Conservation (phyloP, 2,888 invertebrate genomes). For the Paralinhomoeus sp. region DNA sequence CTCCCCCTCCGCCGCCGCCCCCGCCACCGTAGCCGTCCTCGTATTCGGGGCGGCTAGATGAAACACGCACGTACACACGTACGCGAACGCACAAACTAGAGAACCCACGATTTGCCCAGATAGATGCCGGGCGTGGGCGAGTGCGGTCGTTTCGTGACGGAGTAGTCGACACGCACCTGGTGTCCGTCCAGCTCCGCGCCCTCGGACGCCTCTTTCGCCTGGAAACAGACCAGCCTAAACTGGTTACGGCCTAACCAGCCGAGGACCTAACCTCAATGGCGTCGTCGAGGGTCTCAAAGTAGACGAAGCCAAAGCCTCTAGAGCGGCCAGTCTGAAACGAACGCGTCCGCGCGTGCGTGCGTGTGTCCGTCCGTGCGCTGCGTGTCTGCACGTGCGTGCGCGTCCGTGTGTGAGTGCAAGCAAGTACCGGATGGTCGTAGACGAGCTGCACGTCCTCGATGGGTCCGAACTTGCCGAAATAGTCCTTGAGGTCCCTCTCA, state of each 20-base stretch:
- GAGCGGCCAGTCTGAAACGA: slow-evolving; percentile 14
- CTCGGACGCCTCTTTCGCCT: slow-evolving; percentile 6
- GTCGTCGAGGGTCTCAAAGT: slow-evolving; percentile 13
- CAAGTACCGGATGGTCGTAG: slow-evolving; percentile 63
- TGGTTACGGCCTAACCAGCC: background rate
- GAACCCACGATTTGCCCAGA: slow-evolving; percentile 10
- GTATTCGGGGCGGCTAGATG: slow-evolving; percentile 1
- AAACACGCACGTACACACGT: no score
- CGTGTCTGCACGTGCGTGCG: no score
- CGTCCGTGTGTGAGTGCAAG: no score
- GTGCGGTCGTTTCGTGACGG: slow-evolving; percentile 17
- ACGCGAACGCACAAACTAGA: no score
- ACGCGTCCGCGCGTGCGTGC: no score
- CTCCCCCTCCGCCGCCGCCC: slow-evolving; percentile 1
- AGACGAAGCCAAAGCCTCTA: slow-evolving; percentile 20
- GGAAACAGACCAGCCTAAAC: background rate
- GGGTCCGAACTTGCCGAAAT: slow-evolving; percentile 72
- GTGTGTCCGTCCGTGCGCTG: no score
- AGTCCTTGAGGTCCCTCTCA: slow-evolving; percentile 67
- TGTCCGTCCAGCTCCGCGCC: slow-evolving; percentile 12
- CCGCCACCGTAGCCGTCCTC: slow-evolving; percentile 4
- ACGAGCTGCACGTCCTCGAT: slow-evolving; percentile 80
- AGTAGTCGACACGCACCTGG: slow-evolving; percentile 18
- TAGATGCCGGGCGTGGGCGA: slow-evolving; percentile 21
- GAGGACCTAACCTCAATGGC: slow-evolving; percentile 11